Percentiles rank a stretch among this genome's conserved stretches.
These are phyloP conservation scores for Cryptotis parvus DNA, from an alignment of 2,113 vertebrate genomes.

Conservation along the genomic window DNA sequence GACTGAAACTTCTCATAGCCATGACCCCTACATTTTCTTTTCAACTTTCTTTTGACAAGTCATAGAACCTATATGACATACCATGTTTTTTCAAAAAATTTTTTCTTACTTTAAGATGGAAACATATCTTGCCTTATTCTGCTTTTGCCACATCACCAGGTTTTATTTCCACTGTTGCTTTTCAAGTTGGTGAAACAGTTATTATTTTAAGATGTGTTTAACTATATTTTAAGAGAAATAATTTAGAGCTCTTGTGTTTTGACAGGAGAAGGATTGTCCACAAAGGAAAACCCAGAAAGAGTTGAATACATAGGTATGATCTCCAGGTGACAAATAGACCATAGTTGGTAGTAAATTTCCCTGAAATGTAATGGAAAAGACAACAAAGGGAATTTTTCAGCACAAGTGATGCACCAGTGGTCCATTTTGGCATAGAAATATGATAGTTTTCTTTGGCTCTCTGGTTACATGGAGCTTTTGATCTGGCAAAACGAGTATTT, in stretches of 20 bases:
- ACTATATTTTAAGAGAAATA: neutral
- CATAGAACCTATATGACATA: neutral
- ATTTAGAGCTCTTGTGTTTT: neutral
- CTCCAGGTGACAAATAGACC: neutral
- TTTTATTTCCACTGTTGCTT: slow-evolving; percentile 9
- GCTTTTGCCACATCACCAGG: neutral
- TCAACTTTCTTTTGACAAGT: slow-evolving; percentile 41
- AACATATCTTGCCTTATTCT: slow-evolving; percentile 16
- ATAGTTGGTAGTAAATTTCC: neutral
- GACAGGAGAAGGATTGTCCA: neutral
- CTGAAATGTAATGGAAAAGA: neutral
- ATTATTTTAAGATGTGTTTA: neutral
- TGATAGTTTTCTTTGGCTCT: neutral
- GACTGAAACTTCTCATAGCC: neutral
- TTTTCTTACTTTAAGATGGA: neutral
- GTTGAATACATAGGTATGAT: neutral
- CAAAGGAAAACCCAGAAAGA: neutral
- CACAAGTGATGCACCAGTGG: neutral
- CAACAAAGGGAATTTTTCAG: neutral
- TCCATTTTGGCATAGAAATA: neutral
- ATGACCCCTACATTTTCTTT: neutral
- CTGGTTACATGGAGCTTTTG: neutral
- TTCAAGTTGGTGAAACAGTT: neutral
- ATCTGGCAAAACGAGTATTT: neutral
- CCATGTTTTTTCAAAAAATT: slow-evolving; percentile 14